A percentile compares a stretch with the other conserved stretches of the same genome.
phyloP scores from a whole-genome alignment of 2,888 invertebrate species.

The Carabus problematicus region DNA sequence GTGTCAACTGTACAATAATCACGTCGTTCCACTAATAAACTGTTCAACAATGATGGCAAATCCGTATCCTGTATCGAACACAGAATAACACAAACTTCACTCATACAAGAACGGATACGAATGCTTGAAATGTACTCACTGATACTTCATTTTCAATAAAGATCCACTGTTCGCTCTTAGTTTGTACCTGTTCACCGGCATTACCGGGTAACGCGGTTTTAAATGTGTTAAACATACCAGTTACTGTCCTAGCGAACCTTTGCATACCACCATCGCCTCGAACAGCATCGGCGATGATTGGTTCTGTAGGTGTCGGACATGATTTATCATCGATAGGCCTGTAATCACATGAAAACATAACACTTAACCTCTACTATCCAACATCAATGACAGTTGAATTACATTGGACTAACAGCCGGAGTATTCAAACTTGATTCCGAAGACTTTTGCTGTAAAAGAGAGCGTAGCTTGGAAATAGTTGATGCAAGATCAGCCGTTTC shows the following conservation, averaged over 20 bases:
- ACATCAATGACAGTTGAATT: conserved; percentile 41
- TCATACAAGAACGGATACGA: no score
- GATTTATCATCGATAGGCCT: conserved; percentile 48
- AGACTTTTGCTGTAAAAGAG: conserved; percentile 67
- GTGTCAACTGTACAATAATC: conserved; percentile 68
- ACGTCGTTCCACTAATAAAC: conserved; percentile 64
- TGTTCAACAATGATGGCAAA: conserved; percentile 60
- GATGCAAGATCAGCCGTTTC: conserved; percentile 76
- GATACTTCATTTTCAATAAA: conserved; percentile 58
- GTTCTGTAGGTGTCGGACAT: conserved; percentile 46
- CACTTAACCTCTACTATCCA: background rate
- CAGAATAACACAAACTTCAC: conserved; percentile 2
- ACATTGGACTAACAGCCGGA: conserved; percentile 59
- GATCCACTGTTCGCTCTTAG: conserved; percentile 59
- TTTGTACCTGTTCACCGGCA: conserved; percentile 56
- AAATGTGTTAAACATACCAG: conserved; percentile 76
- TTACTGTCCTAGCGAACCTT: conserved; percentile 73
- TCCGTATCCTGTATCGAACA: conserved; percentile 56
- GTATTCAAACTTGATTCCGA: conserved; percentile 56
- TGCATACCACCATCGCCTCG: conserved; percentile 57
- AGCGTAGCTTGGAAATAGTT: conserved; percentile 73
- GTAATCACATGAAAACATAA: conserved; percentile 3
- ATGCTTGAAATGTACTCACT: conserved; percentile 49
- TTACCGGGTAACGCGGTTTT: conserved; percentile 72
- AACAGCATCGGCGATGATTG: conserved; percentile 45